Percentiles rank a stretch among this genome's conserved stretches.
Conservation (phyloP, 2,888 invertebrate genomes). For the Cataglyphis cursor region DNA sequence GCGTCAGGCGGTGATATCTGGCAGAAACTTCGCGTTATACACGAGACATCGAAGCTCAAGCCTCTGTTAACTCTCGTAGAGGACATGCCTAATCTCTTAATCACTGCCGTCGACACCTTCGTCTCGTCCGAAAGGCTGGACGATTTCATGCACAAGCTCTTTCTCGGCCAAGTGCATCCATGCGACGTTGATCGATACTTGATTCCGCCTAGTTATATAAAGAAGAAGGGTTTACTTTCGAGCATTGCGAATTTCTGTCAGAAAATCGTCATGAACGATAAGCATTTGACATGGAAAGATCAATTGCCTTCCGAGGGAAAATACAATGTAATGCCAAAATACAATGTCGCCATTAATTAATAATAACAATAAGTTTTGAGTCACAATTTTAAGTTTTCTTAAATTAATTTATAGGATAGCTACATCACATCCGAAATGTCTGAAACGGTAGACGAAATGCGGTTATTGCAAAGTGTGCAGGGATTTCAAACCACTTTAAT, state of each 20-base stretch:
- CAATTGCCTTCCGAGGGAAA: constrained; percentile 73
- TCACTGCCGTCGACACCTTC: constrained; percentile 81
- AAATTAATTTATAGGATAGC: constrained; percentile 18
- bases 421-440: no score
- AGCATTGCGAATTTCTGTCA: constrained; percentile 81
- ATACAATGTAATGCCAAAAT: constrained; percentile 72
- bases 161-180: constrained; percentile 73
- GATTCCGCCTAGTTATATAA: constrained; percentile 79
- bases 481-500: constrained; percentile 72
- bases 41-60: constrained; percentile 78
- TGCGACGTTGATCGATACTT: constrained; percentile 83
- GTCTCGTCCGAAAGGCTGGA: constrained; percentile 79
- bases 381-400: neutral
- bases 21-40: constrained; percentile 78
- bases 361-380: neutral
- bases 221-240: constrained; percentile 78
- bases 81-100: constrained; percentile 80
- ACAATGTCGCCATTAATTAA: neutral
- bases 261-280: constrained; percentile 70
- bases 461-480: constrained; percentile 73
- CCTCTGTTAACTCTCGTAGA: constrained; percentile 79
- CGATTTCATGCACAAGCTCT: constrained; percentile 77
- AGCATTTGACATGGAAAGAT: constrained; percentile 63
- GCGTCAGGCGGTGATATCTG: constrained; percentile 81
- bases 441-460: constrained; percentile 66